Conservation (phyloP, 2,797 vertebrate species). For the Tokudaia muenninki region DNA sequence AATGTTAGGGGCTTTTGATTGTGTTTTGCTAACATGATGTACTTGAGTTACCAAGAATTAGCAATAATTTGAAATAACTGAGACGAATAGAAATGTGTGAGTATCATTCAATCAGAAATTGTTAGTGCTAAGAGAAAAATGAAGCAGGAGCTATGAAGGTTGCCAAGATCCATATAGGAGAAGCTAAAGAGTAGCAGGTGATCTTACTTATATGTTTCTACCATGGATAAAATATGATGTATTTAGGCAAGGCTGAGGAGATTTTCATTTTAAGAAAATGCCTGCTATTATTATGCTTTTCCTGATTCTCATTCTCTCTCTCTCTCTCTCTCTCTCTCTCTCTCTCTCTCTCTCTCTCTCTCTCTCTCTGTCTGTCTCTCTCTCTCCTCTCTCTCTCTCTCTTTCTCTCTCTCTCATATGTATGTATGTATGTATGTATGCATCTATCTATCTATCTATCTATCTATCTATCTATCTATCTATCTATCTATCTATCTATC, state of each 20-base stretch:
- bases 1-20: not conserved
- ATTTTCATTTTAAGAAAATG: not conserved
- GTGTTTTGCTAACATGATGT: not conserved
- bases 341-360: too few species aligned
- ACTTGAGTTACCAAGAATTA: not conserved
- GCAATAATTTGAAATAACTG: not conserved
- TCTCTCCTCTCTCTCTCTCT: too few species aligned
- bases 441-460: too few species aligned
- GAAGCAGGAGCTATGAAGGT: not conserved
- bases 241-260: not conserved
- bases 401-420: too few species aligned
- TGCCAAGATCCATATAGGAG: not conserved
- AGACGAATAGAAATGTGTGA: not conserved
- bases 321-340: too few species aligned
- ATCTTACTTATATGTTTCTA: not conserved
- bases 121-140: not conserved
- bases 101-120: not conserved
- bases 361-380: too few species aligned
- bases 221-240: not conserved
- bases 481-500: too few species aligned
- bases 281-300: not conserved
- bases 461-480: too few species aligned
- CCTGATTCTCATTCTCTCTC: not conserved
- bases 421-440: too few species aligned
- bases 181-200: not conserved